Evolutionary conservation across 2,113 vertebrate genomes (phyloP).

Genomic region (Tetraodon nigroviridis): DNA sequence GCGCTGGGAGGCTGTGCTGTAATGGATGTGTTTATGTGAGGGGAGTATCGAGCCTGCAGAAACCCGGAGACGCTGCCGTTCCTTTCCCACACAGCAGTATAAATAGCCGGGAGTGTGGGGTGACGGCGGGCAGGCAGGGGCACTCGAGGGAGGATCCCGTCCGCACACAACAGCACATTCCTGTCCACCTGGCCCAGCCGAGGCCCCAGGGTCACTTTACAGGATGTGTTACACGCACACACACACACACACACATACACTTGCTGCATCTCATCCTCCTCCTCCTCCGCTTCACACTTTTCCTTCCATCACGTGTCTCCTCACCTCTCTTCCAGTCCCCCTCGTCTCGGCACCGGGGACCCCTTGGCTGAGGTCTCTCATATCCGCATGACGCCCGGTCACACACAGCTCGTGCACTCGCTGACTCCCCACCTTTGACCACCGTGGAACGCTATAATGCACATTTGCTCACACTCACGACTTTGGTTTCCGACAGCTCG

Average conservation of each 20-base stretch:
- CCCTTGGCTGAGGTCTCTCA: constrained; percentile 14
- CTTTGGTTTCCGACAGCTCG: constrained; percentile 21
- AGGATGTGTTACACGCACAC: constrained; percentile 45
- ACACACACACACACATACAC: no score
- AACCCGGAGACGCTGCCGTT: constrained; percentile 43
- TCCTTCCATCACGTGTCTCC: constrained; percentile 43
- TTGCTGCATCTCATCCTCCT: constrained; percentile 8
- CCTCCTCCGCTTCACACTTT: constrained; percentile 43
- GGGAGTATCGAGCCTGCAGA: constrained; percentile 47
- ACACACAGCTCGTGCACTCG: constrained; percentile 8
- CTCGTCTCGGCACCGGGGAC: constrained; percentile 8
- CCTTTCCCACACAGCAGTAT: constrained; percentile 76
- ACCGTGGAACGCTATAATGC: constrained; percentile 39
- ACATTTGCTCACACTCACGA: constrained; percentile 8
- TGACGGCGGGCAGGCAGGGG: constrained; percentile 59
- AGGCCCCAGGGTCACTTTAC: constrained; percentile 64
- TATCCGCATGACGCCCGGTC: constrained; percentile 18
- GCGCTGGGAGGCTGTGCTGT: constrained; percentile 21
- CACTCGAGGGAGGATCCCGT: constrained; percentile 63
- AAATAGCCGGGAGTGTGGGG: constrained; percentile 72
- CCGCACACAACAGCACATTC: constrained; percentile 72
- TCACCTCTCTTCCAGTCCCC: constrained; percentile 24
- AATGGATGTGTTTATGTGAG: constrained; percentile 8
- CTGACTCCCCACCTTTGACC: constrained; percentile 51
- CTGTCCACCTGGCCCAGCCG: constrained; percentile 69